These are phyloP conservation scores for Edolisoma coerulescens DNA, from an alignment of 2,113 vertebrate genomes.

Conservation along the genomic window DNA sequence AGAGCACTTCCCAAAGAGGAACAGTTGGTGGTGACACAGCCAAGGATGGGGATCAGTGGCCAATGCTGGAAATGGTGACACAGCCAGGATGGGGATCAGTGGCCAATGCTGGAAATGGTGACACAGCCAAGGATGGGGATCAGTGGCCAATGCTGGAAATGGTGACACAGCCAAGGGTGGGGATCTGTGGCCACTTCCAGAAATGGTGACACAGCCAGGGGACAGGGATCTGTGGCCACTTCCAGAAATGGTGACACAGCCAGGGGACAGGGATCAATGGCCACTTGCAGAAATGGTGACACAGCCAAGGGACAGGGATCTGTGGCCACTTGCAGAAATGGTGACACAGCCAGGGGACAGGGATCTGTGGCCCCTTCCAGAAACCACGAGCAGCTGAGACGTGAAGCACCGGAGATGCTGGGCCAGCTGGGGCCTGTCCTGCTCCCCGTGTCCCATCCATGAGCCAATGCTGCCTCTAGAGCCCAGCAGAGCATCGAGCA, in stretches of 20 bases:
- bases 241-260: no score
- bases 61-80: accelerated
- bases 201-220: accelerated
- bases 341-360: accelerated
- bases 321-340: accelerated
- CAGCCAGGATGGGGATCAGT: accelerated
- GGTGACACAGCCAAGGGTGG: neutral
- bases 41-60: accelerated
- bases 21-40: neutral
- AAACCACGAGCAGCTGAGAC: accelerated
- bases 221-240: accelerated
- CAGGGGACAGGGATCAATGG: neutral
- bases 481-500: neutral
- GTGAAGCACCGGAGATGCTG: neutral
- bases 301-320: accelerated
- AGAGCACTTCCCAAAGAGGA: neutral
- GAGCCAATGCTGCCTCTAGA: constrained; percentile 16
- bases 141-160: neutral
- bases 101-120: accelerated
- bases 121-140: no score
- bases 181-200: accelerated
- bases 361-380: accelerated
- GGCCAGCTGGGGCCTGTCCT: neutral
- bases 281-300: neutral
- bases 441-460: neutral